Conservation (phyloP, 2,888 invertebrate species). For the Drosophila mimetica region DNA sequence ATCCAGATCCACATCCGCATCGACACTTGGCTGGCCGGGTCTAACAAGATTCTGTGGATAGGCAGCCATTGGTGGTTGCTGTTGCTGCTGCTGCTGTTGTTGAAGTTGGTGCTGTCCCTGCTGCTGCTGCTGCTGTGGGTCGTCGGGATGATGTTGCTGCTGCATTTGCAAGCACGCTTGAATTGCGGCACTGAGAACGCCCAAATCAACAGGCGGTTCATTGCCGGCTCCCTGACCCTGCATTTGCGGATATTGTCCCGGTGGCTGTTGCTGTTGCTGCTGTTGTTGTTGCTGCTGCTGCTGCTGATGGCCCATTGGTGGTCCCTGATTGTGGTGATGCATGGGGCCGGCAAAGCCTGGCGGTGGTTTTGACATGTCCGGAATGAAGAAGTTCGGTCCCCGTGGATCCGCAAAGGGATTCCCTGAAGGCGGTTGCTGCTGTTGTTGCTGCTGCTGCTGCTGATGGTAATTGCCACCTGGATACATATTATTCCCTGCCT, state of each 20-base stretch:
- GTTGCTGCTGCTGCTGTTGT: constrained; percentile 30
- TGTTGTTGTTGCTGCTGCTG: constrained; percentile 17
- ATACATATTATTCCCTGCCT: constrained; percentile 47
- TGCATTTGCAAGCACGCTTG: constrained; percentile 73
- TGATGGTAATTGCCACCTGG: constrained; percentile 41
- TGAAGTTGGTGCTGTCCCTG: constrained; percentile 48
- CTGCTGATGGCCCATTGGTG: constrained; percentile 51
- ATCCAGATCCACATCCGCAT: constrained; percentile 58
- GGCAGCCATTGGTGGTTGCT: constrained; percentile 35
- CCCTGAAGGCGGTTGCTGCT: constrained; percentile 79
- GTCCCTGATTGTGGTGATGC: constrained; percentile 44
- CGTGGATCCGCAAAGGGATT: constrained; percentile 85
- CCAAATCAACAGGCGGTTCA: constrained; percentile 62
- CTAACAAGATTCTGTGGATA: constrained; percentile 44
- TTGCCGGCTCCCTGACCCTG: constrained; percentile 35
- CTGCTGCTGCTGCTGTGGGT: constrained; percentile 45
- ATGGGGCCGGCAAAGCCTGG: constrained; percentile 88
- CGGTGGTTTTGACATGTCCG: constrained; percentile 94
- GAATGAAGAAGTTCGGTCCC: constrained; percentile 87
- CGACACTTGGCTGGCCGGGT: constrained; percentile 36
- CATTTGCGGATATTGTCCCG: constrained; percentile 55
- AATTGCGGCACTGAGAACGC: constrained; percentile 76
- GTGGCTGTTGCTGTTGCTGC: constrained; percentile 36
- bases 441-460: constrained; percentile 51
- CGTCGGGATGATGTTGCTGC: constrained; percentile 60